Conservation (phyloP, 2,888 invertebrate species). For the Drosophila rubida region DNA sequence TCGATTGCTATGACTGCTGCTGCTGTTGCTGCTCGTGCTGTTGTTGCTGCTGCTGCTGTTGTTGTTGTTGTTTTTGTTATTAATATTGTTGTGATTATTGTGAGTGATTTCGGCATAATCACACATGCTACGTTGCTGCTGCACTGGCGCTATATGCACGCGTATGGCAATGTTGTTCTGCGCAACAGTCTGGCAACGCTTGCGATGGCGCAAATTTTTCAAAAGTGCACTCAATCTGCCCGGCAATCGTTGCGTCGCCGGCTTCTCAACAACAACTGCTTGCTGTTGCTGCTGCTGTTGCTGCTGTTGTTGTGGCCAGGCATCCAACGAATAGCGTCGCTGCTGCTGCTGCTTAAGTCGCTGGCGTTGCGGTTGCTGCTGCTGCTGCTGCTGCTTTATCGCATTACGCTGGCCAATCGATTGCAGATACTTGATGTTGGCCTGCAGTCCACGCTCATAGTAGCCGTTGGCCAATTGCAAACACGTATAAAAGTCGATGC, state of each 20-base stretch:
- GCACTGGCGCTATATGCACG: constrained; percentile 74
- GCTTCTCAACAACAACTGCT: background rate
- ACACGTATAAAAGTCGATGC: constrained; percentile 64
- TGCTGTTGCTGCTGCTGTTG: constrained; percentile 11
- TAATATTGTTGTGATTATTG: constrained; percentile 21
- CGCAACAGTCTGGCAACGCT: constrained; percentile 36
- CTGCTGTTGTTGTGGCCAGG: constrained; percentile 21
- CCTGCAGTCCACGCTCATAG: constrained; percentile 83
- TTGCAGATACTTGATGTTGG: constrained; percentile 83
- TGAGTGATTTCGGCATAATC: constrained; percentile 38
- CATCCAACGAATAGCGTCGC: constrained; percentile 16
- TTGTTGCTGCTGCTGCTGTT: constrained; percentile 10
- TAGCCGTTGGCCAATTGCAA: constrained; percentile 82
- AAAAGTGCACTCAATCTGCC: constrained; percentile 43
- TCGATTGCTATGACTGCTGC: constrained; percentile 6
- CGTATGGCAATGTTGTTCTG: constrained; percentile 61
- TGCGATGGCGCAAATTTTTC: constrained; percentile 41
- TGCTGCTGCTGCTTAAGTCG: constrained; percentile 27
- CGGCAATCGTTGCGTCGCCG: constrained; percentile 13
- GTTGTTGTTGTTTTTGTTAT: constrained; percentile 6
- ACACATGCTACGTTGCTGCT: constrained; percentile 52
- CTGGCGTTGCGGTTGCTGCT: constrained; percentile 33
- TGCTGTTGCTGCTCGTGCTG: constrained; percentile 33
- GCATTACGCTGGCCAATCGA: constrained; percentile 82
- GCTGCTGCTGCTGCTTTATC: constrained; percentile 51